These are phyloP conservation scores for Neofelis nebulosa DNA, from an alignment of 2,113 vertebrate genomes.

Conservation along the genomic window DNA sequence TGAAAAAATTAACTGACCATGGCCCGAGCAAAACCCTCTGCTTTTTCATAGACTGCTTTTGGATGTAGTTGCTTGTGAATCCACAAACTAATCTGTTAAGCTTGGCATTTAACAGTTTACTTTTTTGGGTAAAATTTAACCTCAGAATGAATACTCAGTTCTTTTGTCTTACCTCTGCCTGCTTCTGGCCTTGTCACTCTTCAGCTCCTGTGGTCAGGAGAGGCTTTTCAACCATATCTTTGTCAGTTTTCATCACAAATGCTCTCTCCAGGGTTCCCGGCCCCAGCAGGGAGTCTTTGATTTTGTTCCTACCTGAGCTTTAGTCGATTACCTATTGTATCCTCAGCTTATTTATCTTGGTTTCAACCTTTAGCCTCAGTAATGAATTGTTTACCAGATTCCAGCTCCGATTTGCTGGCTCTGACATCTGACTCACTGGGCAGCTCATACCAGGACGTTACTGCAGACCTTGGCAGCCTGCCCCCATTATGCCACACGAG, in stretches of 20 bases:
- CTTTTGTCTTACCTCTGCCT: not conserved
- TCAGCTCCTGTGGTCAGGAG: not conserved
- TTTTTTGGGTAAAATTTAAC: not conserved
- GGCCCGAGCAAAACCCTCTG: not conserved
- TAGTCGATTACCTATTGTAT: not conserved
- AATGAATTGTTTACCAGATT: not conserved
- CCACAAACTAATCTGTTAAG: not conserved
- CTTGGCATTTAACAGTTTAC: not conserved
- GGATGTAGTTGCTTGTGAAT: not conserved
- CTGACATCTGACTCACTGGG: not conserved
- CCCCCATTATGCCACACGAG: rapidly evolving
- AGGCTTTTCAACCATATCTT: not conserved
- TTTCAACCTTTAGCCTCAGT: not conserved
- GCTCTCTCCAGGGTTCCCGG: not conserved
- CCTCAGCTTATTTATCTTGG: not conserved
- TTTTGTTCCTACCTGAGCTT: not conserved
- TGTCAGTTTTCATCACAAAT: not conserved
- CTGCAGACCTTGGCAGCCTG: not conserved
- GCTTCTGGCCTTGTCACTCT: not conserved
- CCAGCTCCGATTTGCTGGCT: not conserved
- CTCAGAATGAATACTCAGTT: not conserved
- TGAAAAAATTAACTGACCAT: not conserved
- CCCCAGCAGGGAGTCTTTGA: not conserved
- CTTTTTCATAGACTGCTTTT: not conserved
- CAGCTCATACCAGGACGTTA: not conserved